Evolutionary conservation across 1,140 invertebrate genomes (phyloP), one percentile per base, ranked within the genome.

Genomic region (Plectrocnemia conspersa): DNA sequence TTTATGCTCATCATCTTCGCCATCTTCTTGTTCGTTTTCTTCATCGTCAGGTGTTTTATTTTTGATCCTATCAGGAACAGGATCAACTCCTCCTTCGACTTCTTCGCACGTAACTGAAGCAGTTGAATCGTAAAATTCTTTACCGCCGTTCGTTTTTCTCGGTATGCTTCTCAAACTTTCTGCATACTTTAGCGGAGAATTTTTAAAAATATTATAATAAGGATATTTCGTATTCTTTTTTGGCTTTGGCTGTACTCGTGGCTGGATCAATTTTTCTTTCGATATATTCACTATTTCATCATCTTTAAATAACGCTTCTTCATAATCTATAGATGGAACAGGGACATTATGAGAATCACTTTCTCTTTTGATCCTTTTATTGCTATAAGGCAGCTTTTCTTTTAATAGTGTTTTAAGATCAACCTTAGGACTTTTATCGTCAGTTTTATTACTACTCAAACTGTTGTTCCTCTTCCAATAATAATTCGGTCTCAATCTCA

Each of bases 81-180:
- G 72, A 64, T 79, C 70, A 11, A 80, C 60, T 32, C 74, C 63
- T 23, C 66, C 64, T 35, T 72, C 69, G n/a, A 80, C 69, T 63
- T 79, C 78, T 19, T 73, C 66, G 60, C 79, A 81, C 62, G 70
- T 52, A 15, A 71, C 63, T 50, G 63, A 58, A 22, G 64, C 64
- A 29, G 74, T 68, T 55, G 76, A 78, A 49, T 82, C 75, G 60
- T 83, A 83, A 66, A 83, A 82, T 52, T 79, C 76, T 59, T 79
- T 76, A 23, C 75, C 71, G 19, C 75, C 75, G 35, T 66, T 62
- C 1, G 71, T 71, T 70, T 82, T 82, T 55, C 65, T 68, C 0
- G 80, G 81, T 44, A 80, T 76, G 16, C 73, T 66, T 55, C 72
- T 66, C 0, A 79, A 63, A 69, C 81, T 76, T 67, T 79, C 76